phyloP scores from a whole-genome alignment of 2,113 vertebrate genomes.

The Lanius ludovicianus region DNA sequence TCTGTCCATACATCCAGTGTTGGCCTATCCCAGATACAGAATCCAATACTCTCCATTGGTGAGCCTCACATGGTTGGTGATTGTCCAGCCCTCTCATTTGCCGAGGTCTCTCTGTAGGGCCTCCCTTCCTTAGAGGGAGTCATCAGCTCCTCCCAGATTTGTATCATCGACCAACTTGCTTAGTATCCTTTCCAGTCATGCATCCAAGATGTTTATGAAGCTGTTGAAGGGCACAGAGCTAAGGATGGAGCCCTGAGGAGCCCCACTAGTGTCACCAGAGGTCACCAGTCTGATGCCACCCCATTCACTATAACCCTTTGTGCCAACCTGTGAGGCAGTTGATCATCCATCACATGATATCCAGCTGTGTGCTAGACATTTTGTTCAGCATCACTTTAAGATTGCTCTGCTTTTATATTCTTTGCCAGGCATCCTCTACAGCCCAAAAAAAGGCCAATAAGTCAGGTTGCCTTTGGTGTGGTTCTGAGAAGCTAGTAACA shows the following conservation, averaged over 20 bases:
- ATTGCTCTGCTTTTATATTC: not conserved
- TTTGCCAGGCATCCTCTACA: not conserved
- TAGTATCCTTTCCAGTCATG: not conserved
- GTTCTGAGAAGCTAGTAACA: not conserved
- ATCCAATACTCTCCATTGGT: not conserved
- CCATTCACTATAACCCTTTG: not conserved
- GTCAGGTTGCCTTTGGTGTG: not conserved
- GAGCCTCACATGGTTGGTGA: not conserved
- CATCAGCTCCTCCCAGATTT: not conserved
- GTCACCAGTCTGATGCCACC: not conserved
- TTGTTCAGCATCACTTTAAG: not conserved
- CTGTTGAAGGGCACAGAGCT: not conserved
- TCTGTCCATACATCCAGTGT: not conserved
- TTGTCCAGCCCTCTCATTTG: not conserved
- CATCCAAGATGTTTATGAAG: fast-evolving
- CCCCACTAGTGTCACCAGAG: not conserved
- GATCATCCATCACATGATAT: not conserved
- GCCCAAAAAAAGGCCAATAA: not conserved
- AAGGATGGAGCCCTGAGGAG: not conserved
- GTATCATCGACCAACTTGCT: not conserved
- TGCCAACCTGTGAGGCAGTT: fast-evolving
- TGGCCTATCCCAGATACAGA: not conserved
- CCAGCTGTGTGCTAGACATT: not conserved
- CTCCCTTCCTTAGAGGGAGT: not conserved
- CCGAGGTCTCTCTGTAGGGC: not conserved